A percentile compares a stretch with the other conserved stretches of the same genome.
phyloP scores from a whole-genome alignment of 2,797 vertebrate genomes.

The Schizopygopsis pylzovi region DNA sequence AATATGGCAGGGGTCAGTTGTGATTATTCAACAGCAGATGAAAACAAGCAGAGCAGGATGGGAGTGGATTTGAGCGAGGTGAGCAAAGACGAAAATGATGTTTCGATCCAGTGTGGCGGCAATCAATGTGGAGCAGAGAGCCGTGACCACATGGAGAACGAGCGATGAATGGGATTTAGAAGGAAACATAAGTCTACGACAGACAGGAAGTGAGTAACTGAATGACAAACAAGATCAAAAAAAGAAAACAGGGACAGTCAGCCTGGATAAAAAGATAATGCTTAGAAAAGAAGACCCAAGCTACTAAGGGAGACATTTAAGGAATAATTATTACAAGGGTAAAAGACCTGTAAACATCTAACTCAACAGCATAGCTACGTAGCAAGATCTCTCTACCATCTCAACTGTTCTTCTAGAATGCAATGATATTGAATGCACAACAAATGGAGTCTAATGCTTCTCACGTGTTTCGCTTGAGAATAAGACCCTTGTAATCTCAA shows the following conservation, averaged over 20 bases:
- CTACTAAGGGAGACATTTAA: not conserved
- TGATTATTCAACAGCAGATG: constrained; percentile 42
- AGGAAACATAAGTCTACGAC: constrained; percentile 2
- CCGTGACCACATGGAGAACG: constrained; percentile 33
- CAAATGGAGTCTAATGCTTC: not conserved
- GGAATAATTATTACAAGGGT: too few species aligned
- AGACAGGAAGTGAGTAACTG: not conserved
- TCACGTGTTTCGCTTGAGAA: not conserved
- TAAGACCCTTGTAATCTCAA: not conserved
- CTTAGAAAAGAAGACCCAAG: not conserved
- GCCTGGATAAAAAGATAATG: not conserved
- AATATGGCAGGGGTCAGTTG: not conserved
- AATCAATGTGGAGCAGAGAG: constrained; percentile 49
- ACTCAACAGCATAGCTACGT: not conserved
- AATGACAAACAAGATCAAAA: not conserved
- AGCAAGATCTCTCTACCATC: not conserved
- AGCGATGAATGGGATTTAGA: constrained; percentile 11
- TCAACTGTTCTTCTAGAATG: not conserved
- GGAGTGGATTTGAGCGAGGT: not conserved
- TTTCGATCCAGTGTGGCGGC: constrained; percentile 43
- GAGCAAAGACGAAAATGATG: constrained; percentile 46
- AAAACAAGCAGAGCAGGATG: constrained; percentile 13
- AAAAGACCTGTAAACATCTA: constrained; percentile 2
- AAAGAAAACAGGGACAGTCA: not conserved
- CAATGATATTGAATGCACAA: not conserved